Base-by-base conservation (phyloP, 2,797 vertebrate species). In the Sebastes itinus region DNA sequence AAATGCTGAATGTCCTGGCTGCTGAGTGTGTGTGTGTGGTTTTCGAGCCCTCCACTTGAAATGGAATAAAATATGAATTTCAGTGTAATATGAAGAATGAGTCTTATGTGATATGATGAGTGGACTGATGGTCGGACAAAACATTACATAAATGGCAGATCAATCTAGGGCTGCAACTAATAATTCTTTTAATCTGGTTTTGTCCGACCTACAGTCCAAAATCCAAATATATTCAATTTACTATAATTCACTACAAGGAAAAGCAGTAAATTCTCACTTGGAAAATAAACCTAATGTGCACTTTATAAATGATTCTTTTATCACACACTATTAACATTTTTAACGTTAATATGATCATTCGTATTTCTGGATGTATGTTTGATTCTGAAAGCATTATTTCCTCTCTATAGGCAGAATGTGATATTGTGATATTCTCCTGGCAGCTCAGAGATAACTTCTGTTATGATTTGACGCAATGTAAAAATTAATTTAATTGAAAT, bases 401-500 rank as follows among this genome's bases (percentile, higher is more conserved):
- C 11, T 65, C 18, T 76, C 11, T 4, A 91, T 23, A 49, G 77
- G 4, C 69, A 76, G n/a, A 3, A 76, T n/a, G n/a, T n/a, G n/a
- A n/a, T 93, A 86, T 42, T 20, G 70, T 56, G 94, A 82, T 66
- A 98, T 96, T 92, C 92, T 96, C 88, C 90, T 94, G 38, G 89
- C 96, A 84, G 97, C 98, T 90, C 92, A 92, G 87, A 97, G 35
- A 38, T 38, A 38, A 38, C 35, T 38, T 38, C 35, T 13, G 35
- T 38, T 38, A 13, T 38, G 35, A 38, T 38, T 1, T 38, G 35
- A 38, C 0, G 12, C 35, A 0, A 38, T 38, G 1, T 38, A 38
- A 38, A 38, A 38, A 38, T 38, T 0, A 38, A 38, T 38, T 38
- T 0, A 38, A 38, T 38, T 38, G 35, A 38, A 38, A 38, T 13